A percentile compares a stretch with the other conserved stretches of the same genome.
These are phyloP conservation scores for Monodelphis domestica DNA, from an alignment of 2,797 vertebrate genomes.

Conservation along the genomic window DNA sequence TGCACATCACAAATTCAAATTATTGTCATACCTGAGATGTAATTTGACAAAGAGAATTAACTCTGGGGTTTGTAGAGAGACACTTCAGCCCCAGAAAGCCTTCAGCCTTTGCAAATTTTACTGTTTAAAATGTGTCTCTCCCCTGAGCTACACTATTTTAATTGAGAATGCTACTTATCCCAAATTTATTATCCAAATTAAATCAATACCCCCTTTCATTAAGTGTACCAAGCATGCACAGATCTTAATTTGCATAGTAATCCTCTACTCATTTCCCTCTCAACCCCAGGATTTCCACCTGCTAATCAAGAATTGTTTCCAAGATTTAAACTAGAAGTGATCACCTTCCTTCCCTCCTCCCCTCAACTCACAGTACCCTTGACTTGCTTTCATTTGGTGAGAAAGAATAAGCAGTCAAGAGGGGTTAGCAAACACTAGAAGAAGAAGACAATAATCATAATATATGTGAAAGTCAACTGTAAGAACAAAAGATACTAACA, in stretches of 20 bases:
- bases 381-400: background rate
- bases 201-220: slow-evolving; percentile 49
- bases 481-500: background rate
- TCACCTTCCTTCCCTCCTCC: background rate
- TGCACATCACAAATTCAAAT: slow-evolving; percentile 60
- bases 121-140: slow-evolving; percentile 7
- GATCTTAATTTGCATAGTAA: slow-evolving; percentile 18
- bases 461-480: background rate
- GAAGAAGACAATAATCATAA: background rate
- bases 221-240: slow-evolving; percentile 3
- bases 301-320: slow-evolving; percentile 26
- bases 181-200: slow-evolving; percentile 61
- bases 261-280: slow-evolving; percentile 7
- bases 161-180: slow-evolving; percentile 25
- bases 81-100: background rate
- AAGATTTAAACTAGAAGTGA: slow-evolving; percentile 31
- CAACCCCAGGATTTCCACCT: background rate
- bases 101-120: background rate
- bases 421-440: background rate
- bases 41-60: slow-evolving; percentile 45
- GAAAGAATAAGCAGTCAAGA: background rate
- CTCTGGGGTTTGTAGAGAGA: background rate
- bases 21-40: slow-evolving; percentile 20
- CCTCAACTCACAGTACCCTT: background rate
- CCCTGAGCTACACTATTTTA: slow-evolving; percentile 41